A percentile compares a stretch with the other conserved stretches of the same genome.
These are phyloP conservation scores for Hippocampus barbouri DNA, from an alignment of 2,113 vertebrate genomes.

Conservation along the genomic window DNA sequence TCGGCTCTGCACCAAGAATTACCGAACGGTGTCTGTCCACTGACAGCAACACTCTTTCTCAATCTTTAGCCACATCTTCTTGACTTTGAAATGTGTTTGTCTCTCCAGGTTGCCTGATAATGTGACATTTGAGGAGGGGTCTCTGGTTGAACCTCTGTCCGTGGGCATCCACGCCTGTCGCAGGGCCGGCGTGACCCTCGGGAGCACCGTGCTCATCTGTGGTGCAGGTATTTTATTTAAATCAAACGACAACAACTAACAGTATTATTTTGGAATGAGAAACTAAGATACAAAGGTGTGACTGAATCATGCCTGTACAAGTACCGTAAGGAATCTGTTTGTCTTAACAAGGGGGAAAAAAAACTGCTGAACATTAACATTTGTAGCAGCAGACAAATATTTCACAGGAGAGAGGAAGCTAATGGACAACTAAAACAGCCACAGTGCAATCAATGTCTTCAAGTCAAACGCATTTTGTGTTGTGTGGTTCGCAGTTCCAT, in stretches of 20 bases:
- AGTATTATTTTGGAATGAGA: not conserved
- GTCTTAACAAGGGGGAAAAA: conserved; percentile 23
- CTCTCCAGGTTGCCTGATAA: conserved; percentile 84
- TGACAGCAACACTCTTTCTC: conserved; percentile 9
- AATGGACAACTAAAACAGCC: not conserved
- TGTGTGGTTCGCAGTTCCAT: not conserved
- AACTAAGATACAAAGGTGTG: not conserved
- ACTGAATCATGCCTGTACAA: conserved; percentile 4
- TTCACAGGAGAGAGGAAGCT: conserved; percentile 23
- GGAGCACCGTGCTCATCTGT: conserved; percentile 85
- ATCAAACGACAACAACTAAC: not conserved
- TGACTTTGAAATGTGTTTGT: not conserved
- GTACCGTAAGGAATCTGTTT: not conserved
- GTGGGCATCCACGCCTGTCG: conserved; percentile 93
- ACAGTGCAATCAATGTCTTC: not conserved
- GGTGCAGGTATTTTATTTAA: conserved; percentile 80
- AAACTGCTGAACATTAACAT: conserved; percentile 8
- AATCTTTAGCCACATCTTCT: conserved; percentile 5
- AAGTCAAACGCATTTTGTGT: not conserved
- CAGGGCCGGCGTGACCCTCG: conserved; percentile 83
- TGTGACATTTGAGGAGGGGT: conserved; percentile 95
- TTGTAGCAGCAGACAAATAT: conserved; percentile 12
- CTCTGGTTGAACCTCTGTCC: conserved; percentile 90
- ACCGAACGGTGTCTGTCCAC: conserved; percentile 4
- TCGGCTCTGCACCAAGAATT: conserved; percentile 10